Conservation (phyloP, 2,888 invertebrate genomes). For the Xanthia icteritia region DNA sequence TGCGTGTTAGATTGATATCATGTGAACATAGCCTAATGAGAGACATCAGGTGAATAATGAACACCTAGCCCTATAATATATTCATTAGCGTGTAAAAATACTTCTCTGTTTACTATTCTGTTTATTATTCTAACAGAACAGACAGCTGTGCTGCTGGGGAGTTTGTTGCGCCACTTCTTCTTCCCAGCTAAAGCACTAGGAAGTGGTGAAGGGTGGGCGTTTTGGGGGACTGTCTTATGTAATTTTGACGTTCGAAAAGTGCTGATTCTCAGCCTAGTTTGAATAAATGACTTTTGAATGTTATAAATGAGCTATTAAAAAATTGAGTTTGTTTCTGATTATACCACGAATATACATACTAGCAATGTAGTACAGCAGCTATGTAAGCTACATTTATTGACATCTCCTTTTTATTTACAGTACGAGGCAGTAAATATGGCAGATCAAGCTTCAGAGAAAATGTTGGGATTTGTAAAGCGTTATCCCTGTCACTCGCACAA, state of each 20-base stretch:
- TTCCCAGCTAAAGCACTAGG: too few species aligned
- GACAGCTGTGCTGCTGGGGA: too few species aligned
- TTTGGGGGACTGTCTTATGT: too few species aligned
- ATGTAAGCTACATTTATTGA: not conserved
- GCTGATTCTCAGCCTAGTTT: too few species aligned
- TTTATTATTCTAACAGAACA: too few species aligned
- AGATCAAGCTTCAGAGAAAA: not conserved
- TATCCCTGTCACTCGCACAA: not conserved
- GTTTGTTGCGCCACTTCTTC: too few species aligned
- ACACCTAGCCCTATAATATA: not conserved
- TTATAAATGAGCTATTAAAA: not conserved
- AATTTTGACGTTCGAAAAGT: too few species aligned
- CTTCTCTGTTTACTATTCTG: not conserved
- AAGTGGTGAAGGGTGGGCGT: too few species aligned
- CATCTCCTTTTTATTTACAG: not conserved
- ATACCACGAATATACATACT: not conserved
- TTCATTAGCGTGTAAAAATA: not conserved
- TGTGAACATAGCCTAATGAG: constrained; percentile 1
- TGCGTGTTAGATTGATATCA: not conserved
- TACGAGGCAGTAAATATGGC: not conserved
- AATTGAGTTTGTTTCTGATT: not conserved
- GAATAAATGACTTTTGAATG: too few species aligned
- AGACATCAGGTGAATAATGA: not conserved
- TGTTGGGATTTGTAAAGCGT: not conserved
- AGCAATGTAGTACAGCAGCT: too few species aligned